Percentiles rank a stretch among this genome's conserved stretches.
Conservation (phyloP, 2,797 vertebrate species). For the Argentina silus region DNA sequence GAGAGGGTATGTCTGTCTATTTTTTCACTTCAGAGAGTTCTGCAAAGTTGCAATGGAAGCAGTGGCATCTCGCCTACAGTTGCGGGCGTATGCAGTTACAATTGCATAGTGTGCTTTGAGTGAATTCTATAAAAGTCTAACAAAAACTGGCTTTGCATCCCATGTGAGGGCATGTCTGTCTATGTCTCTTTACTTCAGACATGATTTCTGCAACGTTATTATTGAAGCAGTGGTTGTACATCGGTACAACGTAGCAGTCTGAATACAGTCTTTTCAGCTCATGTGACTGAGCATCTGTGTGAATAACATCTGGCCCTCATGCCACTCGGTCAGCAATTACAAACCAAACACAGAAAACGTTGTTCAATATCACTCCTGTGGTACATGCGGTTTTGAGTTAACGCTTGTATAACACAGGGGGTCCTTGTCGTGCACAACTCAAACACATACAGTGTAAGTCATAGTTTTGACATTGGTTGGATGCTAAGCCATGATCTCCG, state of each 20-base stretch:
- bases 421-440: neutral
- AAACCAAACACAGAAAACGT: neutral
- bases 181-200: no score
- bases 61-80: neutral
- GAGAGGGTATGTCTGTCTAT: neutral
- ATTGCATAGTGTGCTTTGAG: neutral
- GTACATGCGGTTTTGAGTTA: neutral
- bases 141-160: neutral
- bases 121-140: slow-evolving; percentile 2
- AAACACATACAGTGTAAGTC: neutral
- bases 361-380: neutral
- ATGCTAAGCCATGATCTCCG: neutral
- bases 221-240: no score
- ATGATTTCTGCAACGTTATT: no score
- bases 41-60: neutral
- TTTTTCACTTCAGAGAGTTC: neutral
- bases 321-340: neutral
- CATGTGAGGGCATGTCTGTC: neutral
- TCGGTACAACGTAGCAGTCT: neutral
- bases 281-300: neutral
- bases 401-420: neutral
- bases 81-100: neutral
- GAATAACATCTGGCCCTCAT: slow-evolving; percentile 12
- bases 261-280: neutral
- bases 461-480: neutral